Evolutionary conservation across 2,797 vertebrate species (phyloP).

Genomic region (Acipenser oxyrinchus): DNA sequence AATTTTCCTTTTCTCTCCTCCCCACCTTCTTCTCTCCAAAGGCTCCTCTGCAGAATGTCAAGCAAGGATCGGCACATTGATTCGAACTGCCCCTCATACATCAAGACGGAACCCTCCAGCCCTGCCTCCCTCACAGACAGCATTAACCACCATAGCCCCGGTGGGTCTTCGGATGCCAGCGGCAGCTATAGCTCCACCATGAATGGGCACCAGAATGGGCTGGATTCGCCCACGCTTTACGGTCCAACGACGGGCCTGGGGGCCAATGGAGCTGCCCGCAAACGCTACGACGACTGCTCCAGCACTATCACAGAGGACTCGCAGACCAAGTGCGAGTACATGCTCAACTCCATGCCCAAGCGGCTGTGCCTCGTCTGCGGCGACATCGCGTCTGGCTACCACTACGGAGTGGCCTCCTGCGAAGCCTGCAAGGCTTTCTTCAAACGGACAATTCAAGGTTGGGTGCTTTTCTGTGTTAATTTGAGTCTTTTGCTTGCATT

Average conservation of each 20-base stretch:
- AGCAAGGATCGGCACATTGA: conserved; percentile 99
- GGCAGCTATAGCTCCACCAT: conserved; percentile 98
- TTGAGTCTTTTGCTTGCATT: conserved; percentile 30
- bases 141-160: conserved; percentile 98
- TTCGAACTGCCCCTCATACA: conserved; percentile 97
- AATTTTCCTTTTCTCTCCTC: conserved; percentile 37
- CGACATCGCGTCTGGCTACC: conserved; percentile 96
- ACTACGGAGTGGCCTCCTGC: conserved; percentile 95
- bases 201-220: conserved; percentile 97
- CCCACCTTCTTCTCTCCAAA: conserved; percentile 34
- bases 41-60: conserved; percentile 99
- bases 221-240: conserved; percentile 95
- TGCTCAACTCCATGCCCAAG: conserved; percentile 99
- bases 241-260: conserved; percentile 81
- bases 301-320: conserved; percentile 95
- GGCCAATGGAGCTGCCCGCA: conserved; percentile 79
- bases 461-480: conserved; percentile 51
- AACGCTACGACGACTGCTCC: conserved; percentile 96
- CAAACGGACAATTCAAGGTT: conserved; percentile 99
- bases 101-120: conserved; percentile 99
- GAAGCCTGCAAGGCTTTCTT: conserved; percentile 99
- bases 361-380: conserved; percentile 97
- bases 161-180: conserved; percentile 96
- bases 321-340: conserved; percentile 98
- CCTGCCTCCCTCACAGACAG: conserved; percentile 98